Percentiles rank a stretch among this genome's conserved stretches.
Evolutionary conservation across 2,888 invertebrate genomes (phyloP).

Genomic region (Epsilonema sp.): DNA sequence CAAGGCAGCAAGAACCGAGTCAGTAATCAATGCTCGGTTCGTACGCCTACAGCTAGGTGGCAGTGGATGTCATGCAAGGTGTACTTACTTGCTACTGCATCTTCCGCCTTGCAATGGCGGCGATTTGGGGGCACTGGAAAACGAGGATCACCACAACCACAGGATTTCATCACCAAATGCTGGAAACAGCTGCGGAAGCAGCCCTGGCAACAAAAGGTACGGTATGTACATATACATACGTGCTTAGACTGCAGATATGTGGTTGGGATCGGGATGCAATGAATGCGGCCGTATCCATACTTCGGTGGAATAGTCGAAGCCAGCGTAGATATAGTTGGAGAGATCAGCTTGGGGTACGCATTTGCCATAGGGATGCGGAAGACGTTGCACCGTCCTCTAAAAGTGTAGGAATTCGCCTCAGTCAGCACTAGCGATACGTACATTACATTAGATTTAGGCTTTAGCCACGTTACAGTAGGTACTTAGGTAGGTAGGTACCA

Average conservation of each 20-base stretch:
- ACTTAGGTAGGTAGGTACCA: too few relatives aligned
- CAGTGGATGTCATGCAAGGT: too few relatives aligned
- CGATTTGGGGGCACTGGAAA: slow-evolving; percentile 16
- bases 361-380: slow-evolving; percentile 24
- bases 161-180: slow-evolving; percentile 20
- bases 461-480: too few relatives aligned
- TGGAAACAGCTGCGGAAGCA: slow-evolving; percentile 28
- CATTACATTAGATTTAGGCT: too few relatives aligned
- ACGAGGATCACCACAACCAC: slow-evolving; percentile 26
- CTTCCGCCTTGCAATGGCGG: background rate
- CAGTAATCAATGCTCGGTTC: too few relatives aligned
- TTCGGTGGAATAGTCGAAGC: slow-evolving; percentile 24
- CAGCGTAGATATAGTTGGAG: slow-evolving; percentile 24
- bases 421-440: too few relatives aligned
- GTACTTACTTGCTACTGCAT: background rate
- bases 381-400: slow-evolving; percentile 23
- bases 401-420: too few relatives aligned
- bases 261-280: too few relatives aligned
- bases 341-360: slow-evolving; percentile 11
- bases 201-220: too few relatives aligned
- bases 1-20: background rate
- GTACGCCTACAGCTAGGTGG: too few relatives aligned
- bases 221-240: too few relatives aligned
- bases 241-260: too few relatives aligned
- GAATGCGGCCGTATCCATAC: slow-evolving; percentile 10